A percentile compares a stretch with the other conserved stretches of the same genome.
phyloP scores from a whole-genome alignment of 2,797 vertebrate species.

The Mionectes olivaceus region DNA sequence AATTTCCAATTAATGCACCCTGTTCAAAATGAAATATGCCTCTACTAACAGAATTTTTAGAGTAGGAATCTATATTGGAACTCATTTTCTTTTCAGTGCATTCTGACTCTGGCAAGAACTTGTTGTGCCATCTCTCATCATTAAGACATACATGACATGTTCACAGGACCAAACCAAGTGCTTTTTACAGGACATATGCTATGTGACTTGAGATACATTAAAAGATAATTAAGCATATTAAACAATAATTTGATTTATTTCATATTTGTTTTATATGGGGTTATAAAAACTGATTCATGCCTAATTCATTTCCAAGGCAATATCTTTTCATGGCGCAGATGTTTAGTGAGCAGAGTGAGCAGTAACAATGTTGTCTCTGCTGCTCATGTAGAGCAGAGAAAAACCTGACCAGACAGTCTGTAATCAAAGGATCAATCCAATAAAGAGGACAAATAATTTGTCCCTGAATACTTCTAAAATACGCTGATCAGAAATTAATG shows the following conservation, averaged over 20 bases:
- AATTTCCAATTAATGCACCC: not conserved
- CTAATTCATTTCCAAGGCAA: conserved; percentile 46
- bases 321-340: conserved; percentile 11
- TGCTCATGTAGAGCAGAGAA: not conserved
- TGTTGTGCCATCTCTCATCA: conserved; percentile 61
- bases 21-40: not conserved
- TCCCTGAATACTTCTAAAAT: not conserved
- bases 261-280: conserved; percentile 33
- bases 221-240: conserved; percentile 61
- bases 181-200: conserved; percentile 52
- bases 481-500: not conserved
- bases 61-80: not conserved
- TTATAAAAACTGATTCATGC: conserved; percentile 33
- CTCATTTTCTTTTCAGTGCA: not conserved
- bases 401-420: not conserved
- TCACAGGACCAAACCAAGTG: conserved; percentile 35
- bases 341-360: conserved; percentile 16
- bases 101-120: not conserved
- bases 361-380: not conserved
- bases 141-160: conserved; percentile 44
- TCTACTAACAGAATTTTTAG: not conserved
- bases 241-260: conserved; percentile 72
- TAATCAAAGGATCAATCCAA: not conserved
- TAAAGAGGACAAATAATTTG: not conserved
- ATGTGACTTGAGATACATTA: conserved; percentile 25